Base-by-base conservation (phyloP, 2,797 vertebrate species). In the Aselliscus stoliczkanus region DNA sequence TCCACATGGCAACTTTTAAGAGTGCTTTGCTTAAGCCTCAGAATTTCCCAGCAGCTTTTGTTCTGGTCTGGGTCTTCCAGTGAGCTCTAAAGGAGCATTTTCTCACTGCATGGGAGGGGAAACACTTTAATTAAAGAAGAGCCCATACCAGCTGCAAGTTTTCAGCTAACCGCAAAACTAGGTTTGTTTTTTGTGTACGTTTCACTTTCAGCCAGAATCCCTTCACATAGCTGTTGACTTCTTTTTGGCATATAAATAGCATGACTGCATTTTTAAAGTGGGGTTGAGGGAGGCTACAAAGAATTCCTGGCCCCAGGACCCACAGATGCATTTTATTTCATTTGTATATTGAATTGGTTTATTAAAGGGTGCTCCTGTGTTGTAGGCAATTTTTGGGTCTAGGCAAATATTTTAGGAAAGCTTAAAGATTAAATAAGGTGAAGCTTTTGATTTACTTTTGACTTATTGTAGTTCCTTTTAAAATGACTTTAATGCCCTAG, bases 121-220 rank as follows among this genome's bases (percentile, higher is more conserved):
- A 42, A n/a, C 34, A 90, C 69, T 91, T 92, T n/a, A 76, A 62
- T 94, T 91, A 80, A 84, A 93, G 69, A 73, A 80, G 87, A 90
- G 60, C 60, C 17, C 56, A 15, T 13, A 3, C 50, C 82, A 87
- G 75, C 95, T 77, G 37, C 73, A 79, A 77, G 21, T 81, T 76
- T 88, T 83, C 80, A 94, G 0, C 76, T 47, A 39, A 77, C 60
- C 39, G 0, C 86, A 91, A 87, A 90, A 94, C 58, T 83, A 70
- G 65, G 69, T 69, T 69, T 90, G 62, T 79, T 60, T 75, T 34
- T 73, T 67, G 44, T 39, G 25, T 77, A 18, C 0, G 5, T 80
- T 92, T 96, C 88, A 56, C 88, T 83, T 79, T 76, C 69, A 62
- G 67, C 80, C 87, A 88, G 88, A 92, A 54, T 6, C 52, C 44